Base-by-base conservation (phyloP, 1,140 invertebrate genomes). In the Spodoptera frugiperda region DNA sequence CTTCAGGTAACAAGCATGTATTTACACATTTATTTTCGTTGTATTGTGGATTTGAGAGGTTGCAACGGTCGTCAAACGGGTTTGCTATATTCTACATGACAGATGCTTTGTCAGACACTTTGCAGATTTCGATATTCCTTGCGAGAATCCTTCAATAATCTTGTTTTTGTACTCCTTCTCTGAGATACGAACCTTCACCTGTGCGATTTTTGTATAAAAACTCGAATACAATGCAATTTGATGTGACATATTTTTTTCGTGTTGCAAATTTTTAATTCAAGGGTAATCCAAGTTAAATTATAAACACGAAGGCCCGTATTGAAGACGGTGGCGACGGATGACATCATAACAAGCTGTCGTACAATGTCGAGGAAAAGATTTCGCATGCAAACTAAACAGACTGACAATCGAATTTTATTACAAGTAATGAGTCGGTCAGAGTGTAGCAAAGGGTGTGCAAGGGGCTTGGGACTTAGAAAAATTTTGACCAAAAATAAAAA, bases 281-380 rank as follows among this genome's bases (percentile, higher is more conserved):
- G 33, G 67, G 21, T 30, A 44, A 49, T 49, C 25, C 33, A 65
- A 48, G 57, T 17, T 63, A 33, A 74, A 74, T 39, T 67, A 70
- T 72, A 30, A 57, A 19, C 19, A 55, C 71, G 65, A 30, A 46
- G 57, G 46, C 30, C 53, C 67, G 76, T 78, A 81, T 77, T 80
- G 78, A 51, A 48, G 70, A 48, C 59, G 30, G 33, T 39, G 6
- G 33, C 33, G 33, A 39, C 6, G 46, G 78, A 78, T 81, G 79
- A 81, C 79, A 81, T 81, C 79, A 81, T 75, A 65, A 57, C 25
- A 65, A n/a, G 68, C 65, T 49, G 78, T 70, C 63, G 70, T 55
- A 55, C 44, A 67, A 68, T 70, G 68, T 72, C 51, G 73, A 55
- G 73, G 73, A 68, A 71, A 65, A 72, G 59, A 71, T 63, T 79